phyloP scores from a whole-genome alignment of 2,113 vertebrate species.

The Ginglymostoma cirratum region DNA sequence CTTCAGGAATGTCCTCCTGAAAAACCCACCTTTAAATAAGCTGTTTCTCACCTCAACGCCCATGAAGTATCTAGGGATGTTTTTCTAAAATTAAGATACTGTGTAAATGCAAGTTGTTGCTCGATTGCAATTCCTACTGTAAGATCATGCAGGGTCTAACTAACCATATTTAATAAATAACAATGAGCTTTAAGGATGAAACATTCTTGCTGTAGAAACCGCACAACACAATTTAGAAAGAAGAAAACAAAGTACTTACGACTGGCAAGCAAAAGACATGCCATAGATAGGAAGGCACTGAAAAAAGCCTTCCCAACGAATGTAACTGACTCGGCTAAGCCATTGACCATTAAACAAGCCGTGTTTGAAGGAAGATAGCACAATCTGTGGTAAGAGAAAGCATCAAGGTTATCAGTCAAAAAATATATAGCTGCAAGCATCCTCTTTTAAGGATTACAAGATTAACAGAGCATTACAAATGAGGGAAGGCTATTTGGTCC shows the following conservation, averaged over 20 bases:
- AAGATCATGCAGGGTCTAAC: not conserved
- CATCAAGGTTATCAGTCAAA: conserved; percentile 43
- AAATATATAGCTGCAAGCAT: not conserved
- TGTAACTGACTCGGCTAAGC: conserved; percentile 72
- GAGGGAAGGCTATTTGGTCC: not conserved
- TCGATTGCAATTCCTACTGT: not conserved
- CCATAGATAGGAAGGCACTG: conserved; percentile 97
- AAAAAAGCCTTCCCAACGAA: conserved; percentile 92
- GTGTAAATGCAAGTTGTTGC: not conserved
- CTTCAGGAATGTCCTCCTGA: not conserved
- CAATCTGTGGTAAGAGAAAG: conserved; percentile 67
- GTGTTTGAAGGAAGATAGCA: conserved; percentile 89
- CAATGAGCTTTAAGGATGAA: not conserved
- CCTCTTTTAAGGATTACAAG: not conserved
- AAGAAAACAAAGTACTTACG: conserved; percentile 70
- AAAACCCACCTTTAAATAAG: not conserved
- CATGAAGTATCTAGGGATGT: not conserved
- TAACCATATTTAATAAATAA: not conserved
- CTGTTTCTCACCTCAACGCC: not conserved
- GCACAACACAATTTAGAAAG: conserved; percentile 1
- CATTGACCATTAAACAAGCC: conserved; percentile 84
- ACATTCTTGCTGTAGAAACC: not conserved
- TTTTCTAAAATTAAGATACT: not conserved
- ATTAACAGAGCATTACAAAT: not conserved
- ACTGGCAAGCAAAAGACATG: conserved; percentile 98